These are phyloP conservation scores for Drosophila cardini DNA, from an alignment of 1,140 invertebrate species.

Conservation along the genomic window DNA sequence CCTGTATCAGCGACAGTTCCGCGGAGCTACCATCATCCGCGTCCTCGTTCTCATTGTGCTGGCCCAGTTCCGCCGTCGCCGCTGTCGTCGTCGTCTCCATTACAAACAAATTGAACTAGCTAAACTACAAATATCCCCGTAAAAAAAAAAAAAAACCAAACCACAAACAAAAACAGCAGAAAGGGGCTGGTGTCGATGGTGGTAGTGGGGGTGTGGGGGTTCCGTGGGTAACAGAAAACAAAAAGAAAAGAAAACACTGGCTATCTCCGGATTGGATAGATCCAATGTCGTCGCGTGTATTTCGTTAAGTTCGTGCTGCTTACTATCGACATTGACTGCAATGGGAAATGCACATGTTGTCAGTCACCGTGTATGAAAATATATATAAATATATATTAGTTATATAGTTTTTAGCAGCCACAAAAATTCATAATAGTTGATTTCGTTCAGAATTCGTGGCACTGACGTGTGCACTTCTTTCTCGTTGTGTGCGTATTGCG, in stretches of 20 bases:
- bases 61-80: conserved; percentile 32
- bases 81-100: conserved; percentile 33
- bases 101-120: conserved; percentile 39
- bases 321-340: conserved; percentile 77
- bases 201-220: no score
- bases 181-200: background rate
- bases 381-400: background rate
- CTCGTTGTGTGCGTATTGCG: conserved; percentile 32
- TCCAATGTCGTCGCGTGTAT: conserved; percentile 61
- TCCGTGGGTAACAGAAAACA: background rate
- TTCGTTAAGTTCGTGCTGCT: conserved; percentile 58
- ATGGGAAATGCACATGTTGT: conserved; percentile 27
- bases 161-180: conserved; percentile 25
- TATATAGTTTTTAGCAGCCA: no score
- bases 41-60: conserved; percentile 52
- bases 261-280: conserved; percentile 65
- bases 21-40: conserved; percentile 48
- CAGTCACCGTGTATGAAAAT: background rate
- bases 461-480: conserved; percentile 75
- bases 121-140: conserved; percentile 5
- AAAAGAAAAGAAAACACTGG: conserved; percentile 51
- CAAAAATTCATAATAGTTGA: conserved; percentile 14
- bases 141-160: conserved; percentile 16
- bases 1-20: conserved; percentile 55
- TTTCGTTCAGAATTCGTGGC: conserved; percentile 59